Evolutionary conservation across 2,797 vertebrate species (phyloP).

Genomic region (Zonotrichia albicollis): DNA sequence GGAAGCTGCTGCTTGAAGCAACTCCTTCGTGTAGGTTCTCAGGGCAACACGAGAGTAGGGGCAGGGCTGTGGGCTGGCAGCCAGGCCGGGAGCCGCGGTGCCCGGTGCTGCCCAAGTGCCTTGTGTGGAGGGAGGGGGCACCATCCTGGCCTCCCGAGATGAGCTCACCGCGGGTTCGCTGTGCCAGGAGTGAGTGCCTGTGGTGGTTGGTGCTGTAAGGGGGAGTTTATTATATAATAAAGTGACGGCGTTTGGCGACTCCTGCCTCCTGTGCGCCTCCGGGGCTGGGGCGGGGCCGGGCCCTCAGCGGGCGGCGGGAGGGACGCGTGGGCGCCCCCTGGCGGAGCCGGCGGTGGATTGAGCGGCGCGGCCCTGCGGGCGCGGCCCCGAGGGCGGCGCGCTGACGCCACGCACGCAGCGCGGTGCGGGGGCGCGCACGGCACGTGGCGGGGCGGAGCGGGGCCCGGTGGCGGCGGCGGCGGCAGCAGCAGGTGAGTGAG

Average conservation of each 20-base stretch:
- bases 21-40: background rate
- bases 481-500: background rate
- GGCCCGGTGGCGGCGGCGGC: background rate
- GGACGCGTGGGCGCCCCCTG: background rate
- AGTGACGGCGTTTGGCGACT: background rate
- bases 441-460: background rate
- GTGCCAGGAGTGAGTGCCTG: background rate
- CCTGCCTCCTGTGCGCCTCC: background rate
- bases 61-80: accelerated
- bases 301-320: background rate
- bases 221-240: background rate
- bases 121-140: background rate
- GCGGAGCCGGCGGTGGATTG: background rate
- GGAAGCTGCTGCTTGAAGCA: background rate
- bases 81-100: accelerated
- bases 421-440: too few species aligned
- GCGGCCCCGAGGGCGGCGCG: background rate
- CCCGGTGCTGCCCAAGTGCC: background rate
- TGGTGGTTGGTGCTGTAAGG: background rate
- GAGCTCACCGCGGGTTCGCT: accelerated
- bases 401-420: too few species aligned
- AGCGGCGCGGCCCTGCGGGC: background rate
- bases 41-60: background rate
- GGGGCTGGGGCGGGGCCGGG: background rate
- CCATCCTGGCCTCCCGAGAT: background rate